These are phyloP conservation scores for Paraplagusia blochii DNA, from an alignment of 2,113 vertebrate species.

Conservation along the genomic window DNA sequence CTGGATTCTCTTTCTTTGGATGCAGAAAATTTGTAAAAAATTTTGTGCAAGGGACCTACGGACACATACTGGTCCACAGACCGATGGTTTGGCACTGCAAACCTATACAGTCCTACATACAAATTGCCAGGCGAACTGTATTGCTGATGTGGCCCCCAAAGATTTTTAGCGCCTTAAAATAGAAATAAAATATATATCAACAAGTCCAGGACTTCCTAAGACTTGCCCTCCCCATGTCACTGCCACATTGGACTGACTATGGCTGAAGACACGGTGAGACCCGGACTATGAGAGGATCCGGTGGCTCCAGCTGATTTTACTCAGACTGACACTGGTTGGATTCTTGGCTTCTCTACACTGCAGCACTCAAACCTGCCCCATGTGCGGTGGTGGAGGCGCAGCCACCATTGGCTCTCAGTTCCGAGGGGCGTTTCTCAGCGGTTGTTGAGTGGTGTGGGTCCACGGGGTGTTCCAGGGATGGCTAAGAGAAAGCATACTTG, in stretches of 20 bases:
- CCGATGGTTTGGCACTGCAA: too few relatives aligned
- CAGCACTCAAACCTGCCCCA: conserved; percentile 26
- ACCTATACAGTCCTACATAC: too few relatives aligned
- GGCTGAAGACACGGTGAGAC: neutral
- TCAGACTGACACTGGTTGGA: neutral
- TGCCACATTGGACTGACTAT: too few relatives aligned
- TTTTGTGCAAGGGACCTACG: too few relatives aligned
- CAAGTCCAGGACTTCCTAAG: too few relatives aligned
- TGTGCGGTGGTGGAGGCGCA: conserved; percentile 40
- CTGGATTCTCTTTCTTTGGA: too few relatives aligned
- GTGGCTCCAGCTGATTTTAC: neutral
- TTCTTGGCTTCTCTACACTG: conserved; percentile 2
- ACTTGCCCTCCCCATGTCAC: neutral
- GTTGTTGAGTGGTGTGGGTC: conserved; percentile 56
- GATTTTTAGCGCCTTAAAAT: too few relatives aligned
- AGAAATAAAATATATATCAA: too few relatives aligned
- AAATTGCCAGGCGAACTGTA: too few relatives aligned
- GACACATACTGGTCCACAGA: too few relatives aligned
- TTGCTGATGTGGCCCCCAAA: too few relatives aligned
- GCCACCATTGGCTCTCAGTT: conserved; percentile 67
- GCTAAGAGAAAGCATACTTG: conserved; percentile 72
- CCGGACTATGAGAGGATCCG: neutral
- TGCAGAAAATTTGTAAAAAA: too few relatives aligned
- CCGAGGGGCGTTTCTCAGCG: conserved; percentile 60
- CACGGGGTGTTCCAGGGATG: conserved; percentile 73